A percentile compares a stretch with the other conserved stretches of the same genome.
Conservation (phyloP, 2,797 vertebrate genomes). For the Spinus pinus region DNA sequence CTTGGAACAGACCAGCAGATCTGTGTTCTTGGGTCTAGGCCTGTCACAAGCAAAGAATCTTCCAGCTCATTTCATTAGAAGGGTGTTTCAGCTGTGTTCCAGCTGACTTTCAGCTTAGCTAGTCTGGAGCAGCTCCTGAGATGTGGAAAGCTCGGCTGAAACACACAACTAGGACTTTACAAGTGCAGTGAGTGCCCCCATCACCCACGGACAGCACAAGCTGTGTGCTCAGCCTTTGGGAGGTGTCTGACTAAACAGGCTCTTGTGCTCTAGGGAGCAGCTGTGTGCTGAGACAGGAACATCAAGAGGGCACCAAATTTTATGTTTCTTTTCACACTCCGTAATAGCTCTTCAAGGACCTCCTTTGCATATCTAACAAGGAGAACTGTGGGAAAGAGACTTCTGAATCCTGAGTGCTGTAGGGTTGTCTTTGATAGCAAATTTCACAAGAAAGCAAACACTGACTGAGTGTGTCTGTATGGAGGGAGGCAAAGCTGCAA, state of each 20-base stretch:
- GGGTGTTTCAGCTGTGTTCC: neutral
- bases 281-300: neutral
- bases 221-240: neutral
- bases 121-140: neutral
- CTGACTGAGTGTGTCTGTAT: neutral
- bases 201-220: rapidly evolving
- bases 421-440: neutral
- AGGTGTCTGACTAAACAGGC: neutral
- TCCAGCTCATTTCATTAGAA: neutral
- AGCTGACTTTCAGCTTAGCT: neutral
- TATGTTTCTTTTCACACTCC: neutral
- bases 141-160: neutral
- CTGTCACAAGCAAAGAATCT: neutral
- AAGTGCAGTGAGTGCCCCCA: neutral
- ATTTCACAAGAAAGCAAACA: neutral
- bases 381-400: neutral
- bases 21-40: neutral
- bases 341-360: neutral
- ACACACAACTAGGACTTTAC: rapidly evolving
- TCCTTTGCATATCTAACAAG: neutral
- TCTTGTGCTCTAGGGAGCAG: rapidly evolving
- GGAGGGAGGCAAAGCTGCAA: neutral
- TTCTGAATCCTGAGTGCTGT: neutral
- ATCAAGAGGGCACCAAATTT: neutral
- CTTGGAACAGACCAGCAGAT: neutral